These are phyloP conservation scores for Ormyrus pomaceus DNA, from an alignment of 2,888 invertebrate species.

Conservation along the genomic window DNA sequence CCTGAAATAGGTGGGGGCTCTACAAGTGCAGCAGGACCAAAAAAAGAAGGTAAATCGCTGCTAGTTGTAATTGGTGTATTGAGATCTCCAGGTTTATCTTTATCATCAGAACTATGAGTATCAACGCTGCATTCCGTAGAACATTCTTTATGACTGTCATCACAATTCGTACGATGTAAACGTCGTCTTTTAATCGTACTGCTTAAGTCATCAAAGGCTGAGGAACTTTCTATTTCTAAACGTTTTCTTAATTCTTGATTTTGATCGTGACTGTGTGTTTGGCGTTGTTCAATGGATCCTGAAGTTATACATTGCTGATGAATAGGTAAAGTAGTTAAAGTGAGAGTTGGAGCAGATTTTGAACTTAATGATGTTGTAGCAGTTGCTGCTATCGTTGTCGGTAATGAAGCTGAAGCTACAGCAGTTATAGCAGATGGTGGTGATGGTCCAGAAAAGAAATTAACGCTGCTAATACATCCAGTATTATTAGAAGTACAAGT, in stretches of 20 bases:
- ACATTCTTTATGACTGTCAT: constrained; percentile 43
- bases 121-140: constrained; percentile 24
- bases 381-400: constrained; percentile 20
- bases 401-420: constrained; percentile 50
- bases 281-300: constrained; percentile 22
- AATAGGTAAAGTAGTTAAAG: constrained; percentile 37
- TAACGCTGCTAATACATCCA: constrained; percentile 44
- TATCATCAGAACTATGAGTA: constrained; percentile 71
- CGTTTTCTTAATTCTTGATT: constrained; percentile 30
- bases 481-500: constrained; percentile 42
- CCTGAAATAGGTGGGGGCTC: constrained; percentile 77
- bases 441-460: constrained; percentile 61
- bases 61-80: constrained; percentile 97
- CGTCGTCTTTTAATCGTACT: constrained; percentile 36
- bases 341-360: constrained; percentile 36
- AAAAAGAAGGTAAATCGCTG: constrained; percentile 93
- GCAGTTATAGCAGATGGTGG: constrained; percentile 56
- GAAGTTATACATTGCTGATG: constrained; percentile 29
- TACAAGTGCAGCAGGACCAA: constrained; percentile 89
- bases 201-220: constrained; percentile 6
- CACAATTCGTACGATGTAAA: constrained; percentile 24
- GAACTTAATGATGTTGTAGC: constrained; percentile 31
- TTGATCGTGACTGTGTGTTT: constrained; percentile 18
- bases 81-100: constrained; percentile 86
- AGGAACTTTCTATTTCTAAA: constrained; percentile 30